Evolutionary conservation across 2,797 vertebrate genomes (phyloP), one percentile per base, ranked within the genome.

Genomic region (Champsocephalus esox): DNA sequence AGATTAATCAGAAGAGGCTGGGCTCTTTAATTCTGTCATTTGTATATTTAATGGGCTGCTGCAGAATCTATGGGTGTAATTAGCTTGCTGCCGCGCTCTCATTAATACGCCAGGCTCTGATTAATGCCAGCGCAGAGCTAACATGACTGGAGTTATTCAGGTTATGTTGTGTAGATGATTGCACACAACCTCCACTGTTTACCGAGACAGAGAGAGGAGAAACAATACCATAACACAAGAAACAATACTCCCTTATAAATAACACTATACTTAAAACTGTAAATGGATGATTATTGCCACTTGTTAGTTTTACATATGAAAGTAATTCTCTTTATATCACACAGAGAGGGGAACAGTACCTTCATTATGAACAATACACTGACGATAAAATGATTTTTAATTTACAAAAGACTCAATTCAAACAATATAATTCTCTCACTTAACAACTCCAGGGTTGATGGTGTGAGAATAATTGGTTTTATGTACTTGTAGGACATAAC

Each of bases 31-130:
- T 99, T 99, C 97, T 96, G 97, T 99, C 99, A 99, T 99, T 99
- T 99, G 98, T 99, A 99, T 99, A 99, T 99, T 99, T 99, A 99
- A 99, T 99, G 98, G 97, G 97, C 97, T 99, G 98, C 97, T 98
- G 96, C 97, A 99, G 98, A 99, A 99, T 99, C 98, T 99, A 99
- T 99, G 98, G 97, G 97, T 97, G 98, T 99, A 99, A 99, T 99
- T 99, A 99, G 98, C 97, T 98, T 97, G 97, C 91, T 96, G 97
- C 97, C 96, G 96, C 96, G 97, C 97, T 97, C 97, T 99, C 98
- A 99, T 99, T 99, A 99, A 99, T 99, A 99, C 96, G 95, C 96
- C 97, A 96, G 96, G 96, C 96, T 97, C 97, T 99, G 98, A 99
- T 99, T 99, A 99, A 99, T 99, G 97, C 97, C 93, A 95, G 97